Conservation (phyloP, 1,140 invertebrate genomes). For the Luehdorfia chinensis region DNA sequence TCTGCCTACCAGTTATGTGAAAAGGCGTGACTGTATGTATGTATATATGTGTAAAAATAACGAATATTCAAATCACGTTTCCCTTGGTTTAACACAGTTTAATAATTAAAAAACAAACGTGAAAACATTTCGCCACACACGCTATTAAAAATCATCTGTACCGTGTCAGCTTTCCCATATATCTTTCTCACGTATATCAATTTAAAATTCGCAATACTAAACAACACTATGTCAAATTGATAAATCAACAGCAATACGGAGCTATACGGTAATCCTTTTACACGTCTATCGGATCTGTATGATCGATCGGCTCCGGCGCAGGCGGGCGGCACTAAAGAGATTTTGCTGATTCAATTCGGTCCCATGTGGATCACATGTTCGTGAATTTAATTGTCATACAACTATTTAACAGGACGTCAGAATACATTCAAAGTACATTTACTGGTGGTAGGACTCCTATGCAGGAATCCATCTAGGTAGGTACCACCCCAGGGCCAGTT, state of each 20-base stretch:
- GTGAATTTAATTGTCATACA: background rate
- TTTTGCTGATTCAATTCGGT: background rate
- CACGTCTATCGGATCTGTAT: constrained; percentile 30
- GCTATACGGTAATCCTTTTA: constrained; percentile 37
- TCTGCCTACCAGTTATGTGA: no score
- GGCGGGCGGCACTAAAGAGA: constrained; percentile 20
- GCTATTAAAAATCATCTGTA: background rate
- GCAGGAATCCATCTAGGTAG: no score
- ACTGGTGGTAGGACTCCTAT: no score
- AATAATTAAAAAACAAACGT: constrained; percentile 2
- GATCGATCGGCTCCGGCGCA: constrained; percentile 44
- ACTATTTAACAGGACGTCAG: no score
- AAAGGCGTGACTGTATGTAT: no score
- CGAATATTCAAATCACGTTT: no score
- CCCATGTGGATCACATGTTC: no score
- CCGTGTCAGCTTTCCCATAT: constrained; percentile 37
- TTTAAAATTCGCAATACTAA: constrained; percentile 54
- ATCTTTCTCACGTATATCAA: constrained; percentile 56
- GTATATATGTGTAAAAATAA: no score
- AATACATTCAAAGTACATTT: no score
- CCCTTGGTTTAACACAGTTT: no score
- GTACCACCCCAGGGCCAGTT: no score
- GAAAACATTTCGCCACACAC: constrained; percentile 8
- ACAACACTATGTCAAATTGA: constrained; percentile 51
- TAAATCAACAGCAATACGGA: constrained; percentile 45